A percentile compares a stretch with the other conserved stretches of the same genome.
phyloP scores from a whole-genome alignment of 2,797 vertebrate species.

The Melanotaenia pygmaea region DNA sequence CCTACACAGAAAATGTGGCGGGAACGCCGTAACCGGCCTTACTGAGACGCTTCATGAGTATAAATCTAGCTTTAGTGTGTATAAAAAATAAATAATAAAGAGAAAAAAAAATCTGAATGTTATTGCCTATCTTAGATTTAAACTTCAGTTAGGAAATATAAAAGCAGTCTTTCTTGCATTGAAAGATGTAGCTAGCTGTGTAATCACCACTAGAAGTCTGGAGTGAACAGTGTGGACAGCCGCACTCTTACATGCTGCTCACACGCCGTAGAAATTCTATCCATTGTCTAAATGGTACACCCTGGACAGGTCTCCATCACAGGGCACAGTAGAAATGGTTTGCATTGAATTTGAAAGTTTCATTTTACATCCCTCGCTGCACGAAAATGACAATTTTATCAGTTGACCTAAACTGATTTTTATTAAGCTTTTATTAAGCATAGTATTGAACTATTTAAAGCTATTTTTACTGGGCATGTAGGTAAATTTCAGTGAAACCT shows the following conservation, averaged over 20 bases:
- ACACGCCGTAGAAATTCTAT: neutral
- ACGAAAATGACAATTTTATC: neutral
- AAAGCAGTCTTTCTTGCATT: neutral
- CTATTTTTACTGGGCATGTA: too few relatives aligned
- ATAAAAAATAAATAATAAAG: neutral
- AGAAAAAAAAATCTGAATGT: too few relatives aligned
- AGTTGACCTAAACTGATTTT: neutral
- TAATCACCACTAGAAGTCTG: neutral
- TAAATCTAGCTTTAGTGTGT: neutral
- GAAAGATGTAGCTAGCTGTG: neutral
- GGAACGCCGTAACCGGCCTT: too few relatives aligned
- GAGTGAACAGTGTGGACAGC: neutral
- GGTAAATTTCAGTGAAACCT: conserved; percentile 1
- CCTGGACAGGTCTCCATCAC: neutral
- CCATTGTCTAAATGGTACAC: neutral
- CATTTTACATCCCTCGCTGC: neutral
- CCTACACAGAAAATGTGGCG: too few relatives aligned
- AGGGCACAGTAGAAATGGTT: neutral
- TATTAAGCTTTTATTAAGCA: neutral
- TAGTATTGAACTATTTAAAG: neutral
- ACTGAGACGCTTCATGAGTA: too few relatives aligned
- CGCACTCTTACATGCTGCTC: neutral
- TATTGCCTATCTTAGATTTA: neutral
- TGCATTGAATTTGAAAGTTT: neutral
- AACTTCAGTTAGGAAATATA: neutral